These are phyloP conservation scores for Melipona bicolor DNA, from an alignment of 2,888 invertebrate genomes.

Conservation along the genomic window DNA sequence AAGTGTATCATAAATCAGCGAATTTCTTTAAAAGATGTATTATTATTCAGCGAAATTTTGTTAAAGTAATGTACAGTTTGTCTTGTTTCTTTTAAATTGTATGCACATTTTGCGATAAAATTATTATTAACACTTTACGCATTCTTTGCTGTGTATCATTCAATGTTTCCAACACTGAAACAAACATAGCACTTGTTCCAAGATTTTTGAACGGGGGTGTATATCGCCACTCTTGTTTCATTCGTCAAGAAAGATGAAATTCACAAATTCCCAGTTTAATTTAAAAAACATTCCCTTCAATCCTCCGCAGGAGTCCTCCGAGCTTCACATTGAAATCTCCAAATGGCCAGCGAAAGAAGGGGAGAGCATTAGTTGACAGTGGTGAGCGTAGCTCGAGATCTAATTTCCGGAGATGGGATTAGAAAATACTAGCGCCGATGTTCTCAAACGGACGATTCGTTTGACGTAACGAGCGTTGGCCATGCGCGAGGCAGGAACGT, in stretches of 20 bases:
- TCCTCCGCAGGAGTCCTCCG: not conserved
- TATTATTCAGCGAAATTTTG: not conserved
- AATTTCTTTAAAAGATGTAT: too few species aligned
- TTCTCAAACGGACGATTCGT: constrained; percentile 31
- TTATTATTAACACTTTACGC: too few species aligned
- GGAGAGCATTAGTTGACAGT: not conserved
- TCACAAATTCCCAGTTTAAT: not conserved
- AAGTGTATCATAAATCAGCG: not conserved
- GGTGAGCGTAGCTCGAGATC: constrained; percentile 3
- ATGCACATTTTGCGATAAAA: too few species aligned
- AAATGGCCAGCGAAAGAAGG: not conserved
- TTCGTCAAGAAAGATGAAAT: not conserved
- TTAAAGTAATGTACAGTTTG: not conserved
- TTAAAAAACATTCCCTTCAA: not conserved
- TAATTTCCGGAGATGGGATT: constrained; percentile 29
- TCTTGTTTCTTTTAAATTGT: not conserved
- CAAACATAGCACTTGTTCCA: too few species aligned
- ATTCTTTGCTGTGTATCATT: too few species aligned
- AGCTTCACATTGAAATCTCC: not conserved
- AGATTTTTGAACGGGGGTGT: not conserved
- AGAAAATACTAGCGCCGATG: constrained; percentile 31
- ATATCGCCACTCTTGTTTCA: not conserved
- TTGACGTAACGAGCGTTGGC: not conserved
- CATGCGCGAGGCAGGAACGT: constrained; percentile 3
- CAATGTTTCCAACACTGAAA: not conserved